phyloP scores from a whole-genome alignment of 2,888 invertebrate genomes.

The Meteorus cinctellus region DNA sequence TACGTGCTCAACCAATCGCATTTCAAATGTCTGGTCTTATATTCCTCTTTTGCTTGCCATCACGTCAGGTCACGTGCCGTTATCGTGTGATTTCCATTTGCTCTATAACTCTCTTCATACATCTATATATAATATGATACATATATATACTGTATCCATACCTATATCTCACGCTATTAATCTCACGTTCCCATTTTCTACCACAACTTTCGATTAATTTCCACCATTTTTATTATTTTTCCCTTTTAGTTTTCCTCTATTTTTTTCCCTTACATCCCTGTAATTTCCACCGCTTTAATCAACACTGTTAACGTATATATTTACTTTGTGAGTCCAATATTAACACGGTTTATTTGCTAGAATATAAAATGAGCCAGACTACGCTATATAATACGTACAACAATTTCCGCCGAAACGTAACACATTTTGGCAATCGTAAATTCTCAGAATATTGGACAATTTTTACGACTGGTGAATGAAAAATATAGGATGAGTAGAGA shows the following conservation, averaged over 20 bases:
- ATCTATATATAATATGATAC: not conserved
- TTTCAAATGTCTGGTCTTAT: constrained; percentile 1
- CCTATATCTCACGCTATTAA: constrained; percentile 27
- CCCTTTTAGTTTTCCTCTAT: not conserved
- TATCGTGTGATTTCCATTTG: constrained; percentile 37
- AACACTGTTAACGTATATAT: constrained; percentile 21
- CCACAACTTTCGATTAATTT: constrained; percentile 28
- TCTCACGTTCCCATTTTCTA: constrained; percentile 38
- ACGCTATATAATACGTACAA: not conserved
- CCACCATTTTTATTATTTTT: not conserved
- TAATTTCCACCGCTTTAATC: constrained; percentile 25
- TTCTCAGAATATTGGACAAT: not conserved
- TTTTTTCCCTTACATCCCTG: not conserved
- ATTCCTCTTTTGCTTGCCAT: constrained; percentile 12
- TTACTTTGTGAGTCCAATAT: not conserved
- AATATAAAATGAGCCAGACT: not conserved
- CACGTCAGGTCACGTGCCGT: constrained; percentile 28
- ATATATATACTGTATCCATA: constrained; percentile 4
- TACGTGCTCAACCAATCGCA: constrained; percentile 19
- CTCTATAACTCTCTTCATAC: not conserved
- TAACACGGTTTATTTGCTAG: not conserved
- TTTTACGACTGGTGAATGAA: constrained; percentile 5
- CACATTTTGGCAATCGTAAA: not conserved
- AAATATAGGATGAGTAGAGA: not conserved
- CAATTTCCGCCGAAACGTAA: not conserved